phyloP scores from a whole-genome alignment of 2,113 vertebrate genomes.

The Pseudopodoces humilis region DNA sequence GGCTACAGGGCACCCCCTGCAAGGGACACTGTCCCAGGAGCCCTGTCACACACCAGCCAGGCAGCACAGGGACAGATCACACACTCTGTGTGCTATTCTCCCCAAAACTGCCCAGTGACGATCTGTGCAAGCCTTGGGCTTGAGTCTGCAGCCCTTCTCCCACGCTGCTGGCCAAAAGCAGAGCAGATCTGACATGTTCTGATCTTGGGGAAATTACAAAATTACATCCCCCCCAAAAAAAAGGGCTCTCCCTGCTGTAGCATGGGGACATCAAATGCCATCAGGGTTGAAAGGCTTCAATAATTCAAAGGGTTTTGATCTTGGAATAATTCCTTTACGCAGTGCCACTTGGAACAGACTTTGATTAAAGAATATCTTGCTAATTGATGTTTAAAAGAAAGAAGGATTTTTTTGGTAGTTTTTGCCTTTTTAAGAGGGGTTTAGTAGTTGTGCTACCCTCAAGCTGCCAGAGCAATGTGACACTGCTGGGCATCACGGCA shows the following conservation, averaged over 20 bases:
- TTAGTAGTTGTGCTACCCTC: not conserved
- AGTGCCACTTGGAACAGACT: not conserved
- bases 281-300: not conserved
- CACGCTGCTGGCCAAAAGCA: not conserved
- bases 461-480: not conserved
- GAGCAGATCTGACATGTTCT: rapidly evolving
- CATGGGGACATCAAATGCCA: not conserved
- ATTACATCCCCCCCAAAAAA: too few relatives aligned
- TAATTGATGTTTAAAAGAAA: not conserved
- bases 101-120: not conserved
- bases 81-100: not conserved
- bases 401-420: not conserved
- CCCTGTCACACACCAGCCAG: not conserved
- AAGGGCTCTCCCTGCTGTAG: not conserved
- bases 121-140: not conserved
- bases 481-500: not conserved
- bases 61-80: not conserved
- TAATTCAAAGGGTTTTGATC: not conserved
- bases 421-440: not conserved
- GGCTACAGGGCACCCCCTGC: constrained; percentile 31
- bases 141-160: not conserved
- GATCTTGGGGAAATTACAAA: not conserved
- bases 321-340: not conserved
- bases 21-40: constrained; percentile 33
- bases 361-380: not conserved